Evolutionary conservation across 2,888 invertebrate genomes (phyloP).

Genomic region (Ophion obscuratus): DNA sequence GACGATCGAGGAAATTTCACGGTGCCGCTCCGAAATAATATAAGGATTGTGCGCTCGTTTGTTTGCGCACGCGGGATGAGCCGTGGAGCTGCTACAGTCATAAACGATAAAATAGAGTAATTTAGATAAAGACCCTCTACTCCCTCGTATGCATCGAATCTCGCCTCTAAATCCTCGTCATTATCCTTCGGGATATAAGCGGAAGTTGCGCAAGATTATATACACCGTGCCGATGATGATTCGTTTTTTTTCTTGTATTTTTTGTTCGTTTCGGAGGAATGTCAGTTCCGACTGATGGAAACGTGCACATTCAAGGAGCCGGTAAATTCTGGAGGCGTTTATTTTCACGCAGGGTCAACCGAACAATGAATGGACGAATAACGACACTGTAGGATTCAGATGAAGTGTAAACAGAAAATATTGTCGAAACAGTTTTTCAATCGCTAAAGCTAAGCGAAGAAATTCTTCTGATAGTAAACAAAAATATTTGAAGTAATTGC

Average conservation of each 20-base stretch:
- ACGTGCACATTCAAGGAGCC: background rate
- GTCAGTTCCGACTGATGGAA: background rate
- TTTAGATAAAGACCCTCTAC: constrained; percentile 74
- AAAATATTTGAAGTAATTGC: too few species aligned
- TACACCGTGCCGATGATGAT: background rate
- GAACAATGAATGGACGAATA: too few species aligned
- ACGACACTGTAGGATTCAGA: too few species aligned
- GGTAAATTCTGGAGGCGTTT: too few species aligned
- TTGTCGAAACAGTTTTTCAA: too few species aligned
- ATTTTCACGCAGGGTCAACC: too few species aligned
- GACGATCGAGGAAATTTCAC: constrained; percentile 61
- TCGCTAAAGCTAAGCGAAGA: too few species aligned
- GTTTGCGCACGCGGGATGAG: background rate
- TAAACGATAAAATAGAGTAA: constrained; percentile 75
- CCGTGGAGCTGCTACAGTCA: background rate
- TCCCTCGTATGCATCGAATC: background rate
- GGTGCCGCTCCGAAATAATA: constrained; percentile 40
- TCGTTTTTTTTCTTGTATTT: background rate
- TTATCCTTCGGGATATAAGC: background rate
- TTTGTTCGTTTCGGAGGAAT: constrained; percentile 22
- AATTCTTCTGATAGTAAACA: too few species aligned
- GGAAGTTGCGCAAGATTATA: background rate
- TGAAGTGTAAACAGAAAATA: too few species aligned
- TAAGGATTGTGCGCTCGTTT: background rate
- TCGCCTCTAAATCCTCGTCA: background rate